Evolutionary conservation across 2,113 vertebrate genomes (phyloP).

Genomic region (Smithornis capensis): DNA sequence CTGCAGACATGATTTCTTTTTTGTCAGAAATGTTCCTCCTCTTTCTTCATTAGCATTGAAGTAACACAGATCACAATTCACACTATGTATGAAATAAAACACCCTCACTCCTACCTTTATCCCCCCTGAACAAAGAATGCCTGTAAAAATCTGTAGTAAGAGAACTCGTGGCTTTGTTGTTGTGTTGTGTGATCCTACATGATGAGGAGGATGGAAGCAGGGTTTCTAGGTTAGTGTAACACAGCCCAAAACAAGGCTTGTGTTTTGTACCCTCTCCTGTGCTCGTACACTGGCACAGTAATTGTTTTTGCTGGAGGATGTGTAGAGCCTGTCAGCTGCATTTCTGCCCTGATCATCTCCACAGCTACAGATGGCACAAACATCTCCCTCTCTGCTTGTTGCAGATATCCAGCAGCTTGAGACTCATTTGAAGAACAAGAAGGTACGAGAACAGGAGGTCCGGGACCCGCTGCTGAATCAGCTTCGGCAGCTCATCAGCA

Average conservation of each 20-base stretch:
- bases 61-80: not conserved
- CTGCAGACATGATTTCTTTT: not conserved
- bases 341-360: not conserved
- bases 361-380: not conserved
- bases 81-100: not conserved
- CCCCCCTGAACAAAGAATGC: not conserved
- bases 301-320: not conserved
- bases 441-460: slow-evolving; percentile 86
- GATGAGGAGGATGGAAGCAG: not conserved
- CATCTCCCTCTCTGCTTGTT: not conserved
- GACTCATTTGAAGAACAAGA: slow-evolving; percentile 86
- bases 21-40: not conserved
- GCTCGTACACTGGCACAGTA: accelerated
- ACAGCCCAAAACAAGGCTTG: not conserved
- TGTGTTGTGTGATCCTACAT: not conserved
- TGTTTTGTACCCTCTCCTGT: not conserved
- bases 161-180: not conserved
- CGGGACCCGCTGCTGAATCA: slow-evolving; percentile 86
- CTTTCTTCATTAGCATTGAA: not conserved
- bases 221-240: not conserved
- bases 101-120: not conserved
- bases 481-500: slow-evolving; percentile 86
- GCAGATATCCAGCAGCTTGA: slow-evolving; percentile 95
- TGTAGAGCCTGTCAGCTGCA: not conserved
- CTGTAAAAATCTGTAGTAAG: not conserved